Evolutionary conservation across 2,113 vertebrate species (phyloP).

Genomic region (Choloepus hoffmanni): DNA sequence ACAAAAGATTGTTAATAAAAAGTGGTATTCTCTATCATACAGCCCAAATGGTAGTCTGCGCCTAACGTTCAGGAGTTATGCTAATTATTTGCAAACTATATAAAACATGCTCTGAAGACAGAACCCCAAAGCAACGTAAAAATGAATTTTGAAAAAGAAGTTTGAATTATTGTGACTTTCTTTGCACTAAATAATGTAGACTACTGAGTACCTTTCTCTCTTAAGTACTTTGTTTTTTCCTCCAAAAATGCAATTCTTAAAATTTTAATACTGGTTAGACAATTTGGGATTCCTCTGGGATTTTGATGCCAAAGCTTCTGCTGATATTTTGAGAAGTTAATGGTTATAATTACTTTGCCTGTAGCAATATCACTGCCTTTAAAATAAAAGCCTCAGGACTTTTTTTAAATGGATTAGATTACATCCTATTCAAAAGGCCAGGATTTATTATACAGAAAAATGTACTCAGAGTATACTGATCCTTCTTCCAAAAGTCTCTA

Average conservation of each 20-base stretch:
- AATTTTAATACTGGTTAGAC: conserved; percentile 72
- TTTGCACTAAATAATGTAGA: conserved; percentile 72
- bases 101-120: conserved; percentile 60
- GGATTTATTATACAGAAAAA: conserved; percentile 80
- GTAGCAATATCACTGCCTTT: conserved; percentile 79
- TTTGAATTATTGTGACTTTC: conserved; percentile 77
- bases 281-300: conserved; percentile 79
- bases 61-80: conserved; percentile 46
- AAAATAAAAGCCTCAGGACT: conserved; percentile 81
- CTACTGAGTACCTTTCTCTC: conserved; percentile 67
- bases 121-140: conserved; percentile 59
- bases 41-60: conserved; percentile 36
- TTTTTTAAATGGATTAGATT: conserved; percentile 80
- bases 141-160: conserved; percentile 74
- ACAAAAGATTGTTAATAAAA: conserved; percentile 41
- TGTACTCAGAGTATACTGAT: conserved; percentile 72
- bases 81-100: conserved; percentile 68
- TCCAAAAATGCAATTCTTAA: conserved; percentile 77
- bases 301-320: conserved; percentile 77
- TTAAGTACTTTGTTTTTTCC: conserved; percentile 61
- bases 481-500: conserved; percentile 68
- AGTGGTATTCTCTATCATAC: conserved; percentile 33
- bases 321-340: conserved; percentile 84
- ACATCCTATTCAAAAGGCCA: conserved; percentile 79
- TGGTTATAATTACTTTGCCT: conserved; percentile 84